Evolutionary conservation across 2,113 vertebrate species (phyloP).

Genomic region (Callipepla squamata): DNA sequence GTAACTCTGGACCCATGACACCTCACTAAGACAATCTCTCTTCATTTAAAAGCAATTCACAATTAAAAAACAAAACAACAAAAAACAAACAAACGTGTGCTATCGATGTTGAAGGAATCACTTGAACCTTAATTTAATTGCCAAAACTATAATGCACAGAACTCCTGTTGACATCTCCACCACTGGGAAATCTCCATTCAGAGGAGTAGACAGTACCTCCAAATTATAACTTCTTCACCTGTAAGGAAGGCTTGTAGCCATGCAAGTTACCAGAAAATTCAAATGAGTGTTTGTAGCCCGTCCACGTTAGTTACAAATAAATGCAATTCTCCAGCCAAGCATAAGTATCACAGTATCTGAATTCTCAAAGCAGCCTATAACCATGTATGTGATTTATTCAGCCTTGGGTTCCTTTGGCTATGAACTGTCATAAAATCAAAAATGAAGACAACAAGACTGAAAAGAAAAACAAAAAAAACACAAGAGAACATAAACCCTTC

Average conservation of each 20-base stretch:
- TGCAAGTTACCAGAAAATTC: not conserved
- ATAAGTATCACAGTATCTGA: not conserved
- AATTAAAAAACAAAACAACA: not conserved
- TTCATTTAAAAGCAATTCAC: not conserved
- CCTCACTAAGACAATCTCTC: not conserved
- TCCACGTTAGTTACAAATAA: not conserved
- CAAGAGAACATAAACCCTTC: not conserved
- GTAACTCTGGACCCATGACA: not conserved
- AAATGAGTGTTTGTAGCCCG: not conserved
- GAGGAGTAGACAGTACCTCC: not conserved
- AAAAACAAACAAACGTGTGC: not conserved
- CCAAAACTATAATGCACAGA: not conserved
- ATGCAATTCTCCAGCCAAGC: not conserved
- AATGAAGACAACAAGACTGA: not conserved
- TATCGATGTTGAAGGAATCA: not conserved
- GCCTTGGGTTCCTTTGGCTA: constrained; percentile 23
- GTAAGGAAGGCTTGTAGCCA: not conserved
- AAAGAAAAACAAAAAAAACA: not conserved
- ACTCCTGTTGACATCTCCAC: not conserved
- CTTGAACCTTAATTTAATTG: not conserved
- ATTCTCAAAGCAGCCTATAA: not conserved
- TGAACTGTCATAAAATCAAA: constrained; percentile 51
- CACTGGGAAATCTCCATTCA: not conserved
- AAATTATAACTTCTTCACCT: not conserved
- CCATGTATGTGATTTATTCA: no score